phyloP scores from a whole-genome alignment of 2,888 invertebrate genomes.

The Marasmarcha lunaedactyla region DNA sequence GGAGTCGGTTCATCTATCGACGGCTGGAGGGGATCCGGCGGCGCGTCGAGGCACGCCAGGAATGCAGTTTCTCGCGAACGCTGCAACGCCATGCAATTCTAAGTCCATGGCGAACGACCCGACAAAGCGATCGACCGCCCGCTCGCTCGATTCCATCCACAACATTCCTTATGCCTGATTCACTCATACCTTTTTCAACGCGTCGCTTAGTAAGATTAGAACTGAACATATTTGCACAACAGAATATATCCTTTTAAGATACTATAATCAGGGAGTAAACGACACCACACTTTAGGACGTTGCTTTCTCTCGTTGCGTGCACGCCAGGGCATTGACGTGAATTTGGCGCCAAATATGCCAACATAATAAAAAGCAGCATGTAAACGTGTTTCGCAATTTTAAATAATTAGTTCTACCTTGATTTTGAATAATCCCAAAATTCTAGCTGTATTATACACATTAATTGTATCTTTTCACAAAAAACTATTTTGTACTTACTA shows the following conservation, averaged over 20 bases:
- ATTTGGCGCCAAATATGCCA: conserved; percentile 21
- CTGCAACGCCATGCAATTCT: conserved; percentile 24
- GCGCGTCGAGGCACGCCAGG: conserved; percentile 39
- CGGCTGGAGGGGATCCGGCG: conserved; percentile 17
- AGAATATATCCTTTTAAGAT: no score
- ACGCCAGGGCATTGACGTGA: conserved; percentile 19
- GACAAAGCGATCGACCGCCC: conserved; percentile 15
- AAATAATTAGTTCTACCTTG: no score
- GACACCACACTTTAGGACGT: conserved; percentile 5
- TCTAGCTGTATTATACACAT: no score
- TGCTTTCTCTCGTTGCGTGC: conserved; percentile 9
- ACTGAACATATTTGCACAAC: no score
- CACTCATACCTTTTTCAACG: conserved; percentile 15
- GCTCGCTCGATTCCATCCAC: conserved; percentile 10
- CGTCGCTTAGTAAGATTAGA: background rate
- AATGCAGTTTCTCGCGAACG: conserved; percentile 40
- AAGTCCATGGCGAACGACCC: conserved; percentile 34
- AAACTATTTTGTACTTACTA: no score
- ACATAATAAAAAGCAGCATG: background rate
- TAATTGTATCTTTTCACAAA: no score
- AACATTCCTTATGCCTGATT: conserved; percentile 30
- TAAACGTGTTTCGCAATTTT: no score
- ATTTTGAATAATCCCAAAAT: no score
- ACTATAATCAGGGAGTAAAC: no score
- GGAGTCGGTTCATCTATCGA: conserved; percentile 4